phyloP scores from a whole-genome alignment of 2,113 vertebrate genomes.

The Chelonoidis abingdonii region DNA sequence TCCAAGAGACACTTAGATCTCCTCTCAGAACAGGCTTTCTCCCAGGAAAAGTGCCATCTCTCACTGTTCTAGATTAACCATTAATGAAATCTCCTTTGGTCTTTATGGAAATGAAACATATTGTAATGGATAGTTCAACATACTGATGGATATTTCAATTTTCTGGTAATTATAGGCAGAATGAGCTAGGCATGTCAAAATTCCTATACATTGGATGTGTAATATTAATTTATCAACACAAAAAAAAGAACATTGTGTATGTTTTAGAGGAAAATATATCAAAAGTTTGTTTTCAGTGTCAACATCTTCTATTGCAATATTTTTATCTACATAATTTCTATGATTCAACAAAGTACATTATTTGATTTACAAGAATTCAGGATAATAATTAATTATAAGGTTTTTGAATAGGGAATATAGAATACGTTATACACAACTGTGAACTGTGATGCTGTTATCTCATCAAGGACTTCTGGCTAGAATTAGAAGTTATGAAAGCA shows the following conservation, averaged over 20 bases:
- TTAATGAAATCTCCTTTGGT: not conserved
- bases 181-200: not conserved
- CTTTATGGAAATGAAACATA: not conserved
- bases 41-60: not conserved
- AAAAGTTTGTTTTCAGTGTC: not conserved
- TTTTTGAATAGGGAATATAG: not conserved
- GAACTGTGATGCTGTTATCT: not conserved
- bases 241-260: not conserved
- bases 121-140: not conserved
- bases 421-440: not conserved
- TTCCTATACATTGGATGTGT: not conserved
- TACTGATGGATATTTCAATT: not conserved
- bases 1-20: fast-evolving
- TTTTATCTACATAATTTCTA: not conserved
- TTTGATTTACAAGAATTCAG: not conserved
- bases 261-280: not conserved
- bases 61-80: not conserved
- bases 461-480: not conserved
- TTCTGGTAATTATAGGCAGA: not conserved
- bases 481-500: not conserved
- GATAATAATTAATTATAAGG: not conserved
- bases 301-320: not conserved
- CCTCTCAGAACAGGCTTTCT: not conserved
- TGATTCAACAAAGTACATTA: not conserved
- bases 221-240: not conserved